Evolutionary conservation across 2,113 vertebrate species (phyloP).

Genomic region (Axis porcinus): DNA sequence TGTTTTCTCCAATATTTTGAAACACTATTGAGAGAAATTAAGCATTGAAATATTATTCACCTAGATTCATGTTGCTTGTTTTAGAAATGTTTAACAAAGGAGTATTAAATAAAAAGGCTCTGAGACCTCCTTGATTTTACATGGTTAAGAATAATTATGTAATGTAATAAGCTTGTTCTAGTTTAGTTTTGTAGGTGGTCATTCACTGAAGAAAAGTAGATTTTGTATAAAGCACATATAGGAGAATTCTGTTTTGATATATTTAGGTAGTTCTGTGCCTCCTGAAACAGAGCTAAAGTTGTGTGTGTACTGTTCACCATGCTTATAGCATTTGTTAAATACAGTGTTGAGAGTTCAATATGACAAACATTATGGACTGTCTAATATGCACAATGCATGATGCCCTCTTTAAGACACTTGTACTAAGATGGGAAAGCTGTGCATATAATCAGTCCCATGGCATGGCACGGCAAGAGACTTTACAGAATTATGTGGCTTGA

Average conservation of each 20-base stretch:
- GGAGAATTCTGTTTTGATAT: neutral
- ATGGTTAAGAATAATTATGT: slow-evolving; percentile 4
- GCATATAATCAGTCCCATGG: neutral
- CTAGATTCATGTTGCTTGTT: neutral
- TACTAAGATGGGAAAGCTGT: neutral
- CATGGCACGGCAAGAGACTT: neutral
- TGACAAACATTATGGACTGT: neutral
- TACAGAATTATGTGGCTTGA: neutral
- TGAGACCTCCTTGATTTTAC: neutral
- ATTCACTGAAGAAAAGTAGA: neutral
- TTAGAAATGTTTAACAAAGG: neutral
- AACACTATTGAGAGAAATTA: slow-evolving; percentile 54
- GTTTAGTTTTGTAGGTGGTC: neutral
- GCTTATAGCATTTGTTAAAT: neutral
- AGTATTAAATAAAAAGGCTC: neutral
- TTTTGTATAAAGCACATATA: neutral
- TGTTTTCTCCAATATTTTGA: slow-evolving; percentile 53
- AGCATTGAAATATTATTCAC: slow-evolving; percentile 26
- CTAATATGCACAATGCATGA: neutral
- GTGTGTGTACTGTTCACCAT: neutral
- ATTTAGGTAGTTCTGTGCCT: neutral
- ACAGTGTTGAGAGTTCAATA: neutral
- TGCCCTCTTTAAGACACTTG: neutral
- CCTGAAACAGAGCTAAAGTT: neutral
- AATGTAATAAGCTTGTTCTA: slow-evolving; percentile 9